These are phyloP conservation scores for Zygogramma bicolorata DNA, from an alignment of 2,888 invertebrate genomes.

Conservation along the genomic window DNA sequence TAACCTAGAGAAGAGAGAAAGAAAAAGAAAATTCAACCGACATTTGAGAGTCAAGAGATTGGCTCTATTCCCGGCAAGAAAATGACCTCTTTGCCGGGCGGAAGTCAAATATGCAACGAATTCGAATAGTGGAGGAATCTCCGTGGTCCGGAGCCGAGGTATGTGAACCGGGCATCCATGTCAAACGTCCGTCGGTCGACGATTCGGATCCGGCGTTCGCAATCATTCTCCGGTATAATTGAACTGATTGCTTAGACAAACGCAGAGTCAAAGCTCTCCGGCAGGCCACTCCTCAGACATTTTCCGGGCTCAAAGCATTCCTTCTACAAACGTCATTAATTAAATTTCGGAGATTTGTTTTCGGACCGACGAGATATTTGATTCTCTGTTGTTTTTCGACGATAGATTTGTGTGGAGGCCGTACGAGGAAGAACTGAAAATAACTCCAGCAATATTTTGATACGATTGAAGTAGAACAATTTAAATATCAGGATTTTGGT, in stretches of 20 bases:
- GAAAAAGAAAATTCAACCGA: too few species aligned
- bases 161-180: conserved; percentile 53
- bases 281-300: conserved; percentile 10
- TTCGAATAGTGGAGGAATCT: conserved; percentile 23
- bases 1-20: too few species aligned
- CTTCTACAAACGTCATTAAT: conserved; percentile 65
- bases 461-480: too few species aligned
- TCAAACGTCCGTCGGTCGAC: conserved; percentile 47
- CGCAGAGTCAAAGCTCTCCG: conserved; percentile 43
- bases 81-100: not conserved
- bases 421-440: not conserved
- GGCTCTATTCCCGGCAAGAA: not conserved
- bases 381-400: not conserved
- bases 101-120: conserved; percentile 16
- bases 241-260: conserved; percentile 68
- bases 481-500: too few species aligned
- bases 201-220: conserved; percentile 44
- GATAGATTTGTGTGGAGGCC: not conserved
- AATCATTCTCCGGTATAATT: conserved; percentile 64
- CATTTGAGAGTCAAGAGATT: too few species aligned
- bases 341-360: conserved; percentile 58
- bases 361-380: conserved; percentile 6
- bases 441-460: not conserved
- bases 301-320: conserved; percentile 61
- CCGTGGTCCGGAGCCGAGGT: conserved; percentile 15